Conservation (phyloP, 2,797 vertebrate genomes). For the Chaunax sp. region DNA sequence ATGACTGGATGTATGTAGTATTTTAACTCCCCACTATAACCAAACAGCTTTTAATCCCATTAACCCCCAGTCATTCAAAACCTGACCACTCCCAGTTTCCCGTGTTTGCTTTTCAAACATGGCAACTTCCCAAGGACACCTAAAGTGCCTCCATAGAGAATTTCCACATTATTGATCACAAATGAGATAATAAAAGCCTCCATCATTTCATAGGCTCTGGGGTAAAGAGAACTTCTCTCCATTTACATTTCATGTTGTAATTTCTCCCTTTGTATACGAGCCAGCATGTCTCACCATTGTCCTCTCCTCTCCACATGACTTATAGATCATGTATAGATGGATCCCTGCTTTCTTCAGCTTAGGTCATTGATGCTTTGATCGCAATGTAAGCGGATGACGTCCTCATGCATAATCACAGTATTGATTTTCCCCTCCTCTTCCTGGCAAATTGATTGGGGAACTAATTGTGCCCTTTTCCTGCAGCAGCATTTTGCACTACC, state of each 20-base stretch:
- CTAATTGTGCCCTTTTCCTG: constrained; percentile 80
- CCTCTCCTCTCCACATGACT: constrained; percentile 22
- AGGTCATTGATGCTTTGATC: constrained; percentile 75
- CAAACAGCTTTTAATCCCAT: constrained; percentile 19
- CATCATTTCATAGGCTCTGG: constrained; percentile 66
- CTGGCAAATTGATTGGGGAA: constrained; percentile 75
- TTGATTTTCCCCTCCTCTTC: constrained; percentile 68
- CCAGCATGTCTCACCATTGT: background rate
- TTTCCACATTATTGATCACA: constrained; percentile 74
- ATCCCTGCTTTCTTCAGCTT: constrained; percentile 53
- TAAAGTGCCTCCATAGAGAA: constrained; percentile 59
- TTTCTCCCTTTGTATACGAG: constrained; percentile 47
- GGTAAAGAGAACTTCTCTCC: constrained; percentile 50
- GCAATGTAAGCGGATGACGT: constrained; percentile 69
- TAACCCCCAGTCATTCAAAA: constrained; percentile 28
- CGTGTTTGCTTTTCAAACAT: constrained; percentile 53
- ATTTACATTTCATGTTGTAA: constrained; percentile 64
- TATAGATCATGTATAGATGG: constrained; percentile 58
- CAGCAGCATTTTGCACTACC: constrained; percentile 45
- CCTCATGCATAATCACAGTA: constrained; percentile 77
- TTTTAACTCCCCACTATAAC: constrained; percentile 18
- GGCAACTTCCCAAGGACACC: constrained; percentile 41
- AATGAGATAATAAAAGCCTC: constrained; percentile 71
- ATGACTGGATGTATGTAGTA: background rate
- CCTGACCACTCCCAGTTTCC: constrained; percentile 22